These are phyloP conservation scores for Tonatia bakeri DNA, from an alignment of 2,113 vertebrate genomes.

Conservation along the genomic window DNA sequence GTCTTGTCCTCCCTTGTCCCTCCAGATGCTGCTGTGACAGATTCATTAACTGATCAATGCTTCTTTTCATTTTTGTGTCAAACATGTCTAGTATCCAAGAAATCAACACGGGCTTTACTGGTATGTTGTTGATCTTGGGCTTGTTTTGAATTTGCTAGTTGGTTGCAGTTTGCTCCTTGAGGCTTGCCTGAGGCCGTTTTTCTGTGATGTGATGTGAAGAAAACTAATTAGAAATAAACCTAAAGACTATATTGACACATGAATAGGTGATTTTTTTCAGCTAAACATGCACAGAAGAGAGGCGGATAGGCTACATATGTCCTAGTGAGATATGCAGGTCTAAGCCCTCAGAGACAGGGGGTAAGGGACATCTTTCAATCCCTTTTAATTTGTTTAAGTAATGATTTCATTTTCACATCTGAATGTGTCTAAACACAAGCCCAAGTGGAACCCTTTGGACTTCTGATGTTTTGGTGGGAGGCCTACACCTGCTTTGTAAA, in stretches of 20 bases:
- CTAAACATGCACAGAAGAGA: not conserved
- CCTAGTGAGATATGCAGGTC: not conserved
- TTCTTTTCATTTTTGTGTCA: not conserved
- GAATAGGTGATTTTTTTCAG: not conserved
- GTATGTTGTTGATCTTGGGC: not conserved
- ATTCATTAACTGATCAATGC: not conserved
- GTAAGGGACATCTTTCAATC: not conserved
- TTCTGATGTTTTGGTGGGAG: not conserved
- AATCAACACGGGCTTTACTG: not conserved
- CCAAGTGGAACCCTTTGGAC: not conserved
- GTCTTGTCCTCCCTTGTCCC: not conserved
- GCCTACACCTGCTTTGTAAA: not conserved
- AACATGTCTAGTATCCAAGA: not conserved
- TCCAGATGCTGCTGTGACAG: not conserved
- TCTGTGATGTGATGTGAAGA: not conserved
- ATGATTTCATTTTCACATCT: not conserved
- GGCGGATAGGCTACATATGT: not conserved
- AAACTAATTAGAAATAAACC: not conserved
- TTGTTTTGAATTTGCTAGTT: not conserved
- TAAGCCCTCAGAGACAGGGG: not conserved
- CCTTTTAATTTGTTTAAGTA: not conserved
- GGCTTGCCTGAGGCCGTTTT: not conserved
- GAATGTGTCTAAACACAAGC: not conserved
- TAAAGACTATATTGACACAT: not conserved
- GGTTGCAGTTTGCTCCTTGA: not conserved